phyloP scores from a whole-genome alignment of 2,113 vertebrate species.

The Leucoraja erinaceus region DNA sequence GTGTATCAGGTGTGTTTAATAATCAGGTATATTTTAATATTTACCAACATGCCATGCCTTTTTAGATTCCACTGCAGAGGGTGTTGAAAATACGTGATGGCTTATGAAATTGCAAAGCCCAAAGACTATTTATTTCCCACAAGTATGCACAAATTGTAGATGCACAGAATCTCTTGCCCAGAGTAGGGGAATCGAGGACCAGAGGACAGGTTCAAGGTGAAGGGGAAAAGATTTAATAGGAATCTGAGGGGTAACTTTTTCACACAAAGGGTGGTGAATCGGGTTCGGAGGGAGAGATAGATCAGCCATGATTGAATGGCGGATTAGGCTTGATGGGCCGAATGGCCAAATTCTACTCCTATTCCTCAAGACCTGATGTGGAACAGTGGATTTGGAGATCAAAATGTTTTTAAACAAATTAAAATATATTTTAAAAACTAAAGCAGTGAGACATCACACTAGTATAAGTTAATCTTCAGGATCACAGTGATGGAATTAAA shows the following conservation, averaged over 20 bases:
- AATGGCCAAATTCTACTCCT: too few relatives aligned
- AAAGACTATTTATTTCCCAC: not conserved
- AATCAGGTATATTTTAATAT: not conserved
- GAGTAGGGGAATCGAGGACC: too few relatives aligned
- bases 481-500: too few relatives aligned
- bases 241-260: too few relatives aligned
- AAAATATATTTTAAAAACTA: not conserved
- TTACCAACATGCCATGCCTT: not conserved
- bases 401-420: not conserved
- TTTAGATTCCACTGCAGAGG: not conserved
- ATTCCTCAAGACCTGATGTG: not conserved
- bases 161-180: too few relatives aligned
- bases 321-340: too few relatives aligned
- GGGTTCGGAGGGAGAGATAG: too few relatives aligned
- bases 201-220: too few relatives aligned
- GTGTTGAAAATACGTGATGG: not conserved
- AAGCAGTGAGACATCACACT: not conserved
- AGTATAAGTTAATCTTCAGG: not conserved
- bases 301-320: too few relatives aligned
- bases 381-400: not conserved
- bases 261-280: too few relatives aligned
- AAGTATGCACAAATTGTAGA: not conserved
- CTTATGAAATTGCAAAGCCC: not conserved
- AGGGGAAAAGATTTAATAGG: too few relatives aligned
- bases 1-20: not conserved